A percentile compares a stretch with the other conserved stretches of the same genome.
Evolutionary conservation across 35 echinoderm and acorn worm genomes (phyloP).

Genomic region (Strongylocentrotus purpuratus): DNA sequence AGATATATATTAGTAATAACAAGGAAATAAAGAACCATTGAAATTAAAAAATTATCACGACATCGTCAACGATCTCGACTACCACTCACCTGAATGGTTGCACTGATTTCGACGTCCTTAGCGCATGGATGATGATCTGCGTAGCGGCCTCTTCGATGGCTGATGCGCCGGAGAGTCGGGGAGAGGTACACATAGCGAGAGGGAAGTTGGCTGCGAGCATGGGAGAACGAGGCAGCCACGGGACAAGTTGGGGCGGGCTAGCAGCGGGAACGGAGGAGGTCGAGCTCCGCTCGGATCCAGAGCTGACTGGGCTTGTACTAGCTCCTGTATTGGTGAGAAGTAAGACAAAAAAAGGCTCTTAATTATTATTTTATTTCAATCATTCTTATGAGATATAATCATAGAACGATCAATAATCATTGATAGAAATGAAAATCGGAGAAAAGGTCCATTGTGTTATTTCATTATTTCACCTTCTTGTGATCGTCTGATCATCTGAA

Average conservation of each 20-base stretch:
- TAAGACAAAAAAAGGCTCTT: no score
- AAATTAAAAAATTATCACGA: not conserved
- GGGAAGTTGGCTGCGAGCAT: slow-evolving; percentile 64
- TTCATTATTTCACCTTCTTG: no score
- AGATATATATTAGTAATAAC: no score
- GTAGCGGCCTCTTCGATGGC: slow-evolving; percentile 86
- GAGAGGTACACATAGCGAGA: slow-evolving; percentile 55
- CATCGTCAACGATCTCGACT: not conserved
- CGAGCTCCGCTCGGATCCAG: slow-evolving; percentile 50
- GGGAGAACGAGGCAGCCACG: slow-evolving; percentile 44
- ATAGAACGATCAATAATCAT: no score
- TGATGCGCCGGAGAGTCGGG: slow-evolving; percentile 52
- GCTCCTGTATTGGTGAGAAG: not conserved
- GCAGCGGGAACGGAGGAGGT: not conserved
- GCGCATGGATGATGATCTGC: slow-evolving; percentile 71
- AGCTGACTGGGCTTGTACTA: slow-evolving; percentile 19
- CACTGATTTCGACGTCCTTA: slow-evolving; percentile 76
- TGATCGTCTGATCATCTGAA: no score
- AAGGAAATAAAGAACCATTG: not conserved
- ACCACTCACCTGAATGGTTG: slow-evolving; percentile 70
- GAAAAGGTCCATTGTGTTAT: no score
- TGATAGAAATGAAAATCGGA: no score
- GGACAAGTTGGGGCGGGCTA: slow-evolving; percentile 50
- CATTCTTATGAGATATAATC: no score
- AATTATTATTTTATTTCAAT: no score